These are phyloP conservation scores for Altica lythri DNA, from an alignment of 2,888 invertebrate species.

Conservation along the genomic window DNA sequence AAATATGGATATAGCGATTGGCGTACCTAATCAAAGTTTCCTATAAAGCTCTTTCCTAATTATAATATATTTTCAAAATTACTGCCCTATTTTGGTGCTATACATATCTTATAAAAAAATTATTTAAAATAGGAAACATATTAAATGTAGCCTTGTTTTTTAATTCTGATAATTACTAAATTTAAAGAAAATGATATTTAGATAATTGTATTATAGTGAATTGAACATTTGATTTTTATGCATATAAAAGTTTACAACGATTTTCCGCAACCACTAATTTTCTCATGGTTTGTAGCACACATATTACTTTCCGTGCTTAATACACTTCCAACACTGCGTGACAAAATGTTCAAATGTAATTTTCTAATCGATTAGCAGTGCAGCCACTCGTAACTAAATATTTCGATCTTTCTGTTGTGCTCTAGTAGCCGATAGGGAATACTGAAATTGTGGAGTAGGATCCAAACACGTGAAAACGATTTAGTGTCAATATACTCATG, in stretches of 20 bases:
- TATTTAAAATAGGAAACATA: not conserved
- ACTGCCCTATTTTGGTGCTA: not conserved
- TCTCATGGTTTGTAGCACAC: constrained; percentile 7
- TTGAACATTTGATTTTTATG: no score
- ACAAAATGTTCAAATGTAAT: constrained; percentile 34
- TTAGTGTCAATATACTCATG: constrained; percentile 9
- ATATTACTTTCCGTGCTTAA: constrained; percentile 22
- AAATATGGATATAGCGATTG: constrained; percentile 4
- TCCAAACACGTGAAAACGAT: constrained; percentile 14
- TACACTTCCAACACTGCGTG: constrained; percentile 28
- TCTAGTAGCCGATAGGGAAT: constrained; percentile 7
- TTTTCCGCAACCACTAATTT: constrained; percentile 11
- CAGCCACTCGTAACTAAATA: constrained; percentile 32
- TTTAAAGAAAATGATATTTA: no score
- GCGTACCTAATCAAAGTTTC: not conserved
- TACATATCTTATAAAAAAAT: not conserved
- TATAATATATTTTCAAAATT: constrained; percentile 1
- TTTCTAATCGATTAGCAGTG: constrained; percentile 33
- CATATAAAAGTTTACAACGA: no score
- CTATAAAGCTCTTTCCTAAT: constrained; percentile 5
- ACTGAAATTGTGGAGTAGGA: not conserved
- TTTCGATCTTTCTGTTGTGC: constrained; percentile 28
- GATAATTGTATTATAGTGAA: no score
- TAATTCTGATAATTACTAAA: no score
- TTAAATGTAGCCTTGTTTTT: not conserved